phyloP scores from a whole-genome alignment of 2,888 invertebrate species.

The Hetaerina titia region DNA sequence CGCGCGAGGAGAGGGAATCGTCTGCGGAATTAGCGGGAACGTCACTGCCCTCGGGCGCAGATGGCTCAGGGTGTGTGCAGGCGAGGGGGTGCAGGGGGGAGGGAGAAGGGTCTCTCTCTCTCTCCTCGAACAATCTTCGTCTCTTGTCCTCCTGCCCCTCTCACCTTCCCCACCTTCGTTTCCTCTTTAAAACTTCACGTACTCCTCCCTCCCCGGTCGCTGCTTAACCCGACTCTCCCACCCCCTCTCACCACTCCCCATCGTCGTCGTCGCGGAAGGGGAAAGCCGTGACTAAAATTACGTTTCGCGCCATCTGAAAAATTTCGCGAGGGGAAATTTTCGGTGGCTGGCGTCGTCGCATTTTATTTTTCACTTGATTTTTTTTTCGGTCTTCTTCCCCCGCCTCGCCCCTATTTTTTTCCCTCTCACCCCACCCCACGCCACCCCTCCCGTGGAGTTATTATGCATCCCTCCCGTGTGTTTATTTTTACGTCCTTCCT shows the following conservation, averaged over 20 bases:
- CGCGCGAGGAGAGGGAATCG: neutral
- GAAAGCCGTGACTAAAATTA: constrained; percentile 28
- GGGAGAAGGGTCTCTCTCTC: no score
- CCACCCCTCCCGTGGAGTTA: neutral
- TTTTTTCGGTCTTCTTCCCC: neutral
- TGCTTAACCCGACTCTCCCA: neutral
- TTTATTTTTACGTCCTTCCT: neutral
- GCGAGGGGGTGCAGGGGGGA: neutral
- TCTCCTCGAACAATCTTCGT: neutral
- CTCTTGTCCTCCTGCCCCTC: neutral
- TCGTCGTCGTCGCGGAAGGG: neutral
- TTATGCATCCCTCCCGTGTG: constrained; percentile 12
- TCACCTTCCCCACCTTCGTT: no score
- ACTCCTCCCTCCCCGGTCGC: neutral
- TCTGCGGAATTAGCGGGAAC: constrained; percentile 24
- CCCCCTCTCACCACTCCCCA: no score
- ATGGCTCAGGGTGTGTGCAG: neutral
- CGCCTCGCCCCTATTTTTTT: neutral
- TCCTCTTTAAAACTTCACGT: neutral
- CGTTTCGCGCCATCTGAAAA: constrained; percentile 23
- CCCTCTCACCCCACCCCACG: neutral
- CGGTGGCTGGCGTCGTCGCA: neutral
- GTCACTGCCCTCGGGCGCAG: constrained; percentile 37
- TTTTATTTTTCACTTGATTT: neutral
- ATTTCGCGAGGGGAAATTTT: neutral